Base-by-base conservation (phyloP, 1,140 invertebrate species). In the Drosophila oshimai region DNA sequence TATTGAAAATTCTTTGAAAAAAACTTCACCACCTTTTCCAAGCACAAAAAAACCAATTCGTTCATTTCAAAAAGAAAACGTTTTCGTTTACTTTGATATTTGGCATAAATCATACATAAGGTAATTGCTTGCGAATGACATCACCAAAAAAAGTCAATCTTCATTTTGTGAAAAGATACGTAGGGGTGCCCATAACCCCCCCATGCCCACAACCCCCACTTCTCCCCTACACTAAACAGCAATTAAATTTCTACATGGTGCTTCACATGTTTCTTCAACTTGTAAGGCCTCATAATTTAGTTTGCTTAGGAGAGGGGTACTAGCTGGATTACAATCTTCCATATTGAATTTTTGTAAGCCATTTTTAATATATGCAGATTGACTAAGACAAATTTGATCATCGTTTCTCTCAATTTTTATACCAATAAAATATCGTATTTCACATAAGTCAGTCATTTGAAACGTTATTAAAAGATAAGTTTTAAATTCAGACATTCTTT, bases 211-310 rank as follows among this genome's bases (percentile, higher is more conserved):
- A n/a, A n/a, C n/a, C n/a, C n/a, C n/a, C n/a, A n/a, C n/a, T n/a
- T n/a, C n/a, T n/a, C n/a, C n/a, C n/a, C n/a, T 88, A 90, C 78
- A 91, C 76, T 54, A 90, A 60, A 50, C 74, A 83, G 3, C 87
- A 22, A 89, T 79, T 26, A 86, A 53, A 47, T 77, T 83, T 39
- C 72, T 46, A 62, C 74, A 86, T 39, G 17, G 36, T 39, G 36
- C 36, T 20, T 39, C 36, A 39, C 36, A 39, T 20, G 36, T 18
- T 10, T 39, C 18, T 22, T 22, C 18, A 41, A 10, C 0, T 41
- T 41, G 18, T 2, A 41, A 22, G 10, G 2, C 49, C 53, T 58
- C 47, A 49, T 62, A 64, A 45, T 87, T 61, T 37, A 83, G 45
- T 50, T 81, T 86, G 42, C 12, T 47, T 62, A 31, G 22, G 2